Percentiles rank a stretch among this genome's conserved stretches.
Conservation (phyloP, 2,888 invertebrate species). For the Nomada hirtipes region DNA sequence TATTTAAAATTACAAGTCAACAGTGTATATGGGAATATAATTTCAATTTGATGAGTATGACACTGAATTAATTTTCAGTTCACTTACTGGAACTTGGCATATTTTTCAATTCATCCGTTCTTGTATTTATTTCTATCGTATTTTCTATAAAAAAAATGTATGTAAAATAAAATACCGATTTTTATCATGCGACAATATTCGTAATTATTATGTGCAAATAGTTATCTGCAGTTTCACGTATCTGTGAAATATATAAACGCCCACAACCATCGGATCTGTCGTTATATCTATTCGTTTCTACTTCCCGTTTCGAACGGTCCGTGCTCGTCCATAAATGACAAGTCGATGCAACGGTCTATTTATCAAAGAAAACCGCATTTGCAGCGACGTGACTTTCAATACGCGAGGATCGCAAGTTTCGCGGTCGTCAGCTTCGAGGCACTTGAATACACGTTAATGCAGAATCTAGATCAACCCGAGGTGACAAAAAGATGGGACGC, state of each 20-base stretch:
- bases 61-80: no score
- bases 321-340: background rate
- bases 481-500: constrained; percentile 26
- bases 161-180: no score
- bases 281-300: background rate
- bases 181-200: no score
- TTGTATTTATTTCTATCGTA: no score
- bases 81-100: no score
- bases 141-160: no score
- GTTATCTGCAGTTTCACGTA: background rate
- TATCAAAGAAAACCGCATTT: constrained; percentile 15
- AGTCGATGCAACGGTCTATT: constrained; percentile 21
- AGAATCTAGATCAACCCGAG: constrained; percentile 41
- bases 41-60: no score
- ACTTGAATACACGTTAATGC: constrained; percentile 38
- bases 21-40: no score
- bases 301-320: no score
- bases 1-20: no score
- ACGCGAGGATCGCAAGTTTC: constrained; percentile 8
- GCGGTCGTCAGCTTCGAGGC: constrained; percentile 6
- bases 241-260: background rate
- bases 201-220: no score
- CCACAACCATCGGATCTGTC: background rate
- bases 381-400: constrained; percentile 17
- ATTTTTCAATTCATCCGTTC: no score